Conservation (phyloP, 2,113 vertebrate species). For the Azemiops feae region DNA sequence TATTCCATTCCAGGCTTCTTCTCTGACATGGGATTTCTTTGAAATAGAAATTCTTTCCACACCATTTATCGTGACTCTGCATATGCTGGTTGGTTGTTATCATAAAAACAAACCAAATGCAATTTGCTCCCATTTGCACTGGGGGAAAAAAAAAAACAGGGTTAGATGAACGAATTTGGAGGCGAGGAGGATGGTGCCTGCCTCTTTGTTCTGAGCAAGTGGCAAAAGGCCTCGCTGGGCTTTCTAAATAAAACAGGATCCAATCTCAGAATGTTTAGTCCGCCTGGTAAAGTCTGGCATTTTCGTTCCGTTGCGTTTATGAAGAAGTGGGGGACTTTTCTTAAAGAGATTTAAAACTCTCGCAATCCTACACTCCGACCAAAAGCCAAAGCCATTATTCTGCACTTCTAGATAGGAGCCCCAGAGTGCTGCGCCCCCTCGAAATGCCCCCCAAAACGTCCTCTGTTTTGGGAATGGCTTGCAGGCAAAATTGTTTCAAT, state of each 20-base stretch:
- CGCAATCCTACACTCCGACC: background rate
- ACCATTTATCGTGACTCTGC: background rate
- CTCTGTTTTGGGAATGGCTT: background rate
- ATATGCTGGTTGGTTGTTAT: background rate
- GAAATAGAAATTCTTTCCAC: background rate
- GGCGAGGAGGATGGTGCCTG: rapidly evolving
- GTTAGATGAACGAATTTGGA: background rate
- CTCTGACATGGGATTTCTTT: background rate
- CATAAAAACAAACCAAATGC: background rate
- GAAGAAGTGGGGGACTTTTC: background rate
- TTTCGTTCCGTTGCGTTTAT: background rate
- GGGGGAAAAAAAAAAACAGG: background rate
- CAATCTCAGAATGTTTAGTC: background rate
- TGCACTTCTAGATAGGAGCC: background rate
- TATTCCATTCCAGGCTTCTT: too few relatives aligned
- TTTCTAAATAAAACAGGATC: background rate
- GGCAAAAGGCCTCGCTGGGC: background rate
- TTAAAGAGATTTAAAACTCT: background rate
- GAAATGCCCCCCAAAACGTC: background rate
- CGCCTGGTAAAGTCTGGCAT: background rate
- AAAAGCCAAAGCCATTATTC: background rate
- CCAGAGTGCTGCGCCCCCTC: background rate
- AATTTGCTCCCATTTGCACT: background rate
- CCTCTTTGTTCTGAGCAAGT: background rate
- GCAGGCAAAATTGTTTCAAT: background rate